Conservation (phyloP, 2,797 vertebrate species). For the Xerus rutilus region DNA sequence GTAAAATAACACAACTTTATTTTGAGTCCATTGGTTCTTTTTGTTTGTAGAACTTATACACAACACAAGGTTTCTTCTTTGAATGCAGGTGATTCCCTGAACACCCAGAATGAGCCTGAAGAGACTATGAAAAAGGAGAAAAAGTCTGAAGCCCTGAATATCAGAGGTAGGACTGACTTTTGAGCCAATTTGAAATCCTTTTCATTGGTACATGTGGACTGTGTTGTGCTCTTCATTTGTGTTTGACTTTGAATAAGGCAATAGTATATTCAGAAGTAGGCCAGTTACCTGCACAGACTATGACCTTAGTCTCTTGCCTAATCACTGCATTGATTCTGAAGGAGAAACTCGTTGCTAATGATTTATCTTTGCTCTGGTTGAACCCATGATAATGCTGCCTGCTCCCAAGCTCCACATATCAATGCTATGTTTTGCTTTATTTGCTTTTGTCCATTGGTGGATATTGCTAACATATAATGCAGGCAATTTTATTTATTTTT, state of each 20-base stretch:
- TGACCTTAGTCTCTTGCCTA: conserved; percentile 62
- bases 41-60: conserved; percentile 92
- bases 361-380: conserved; percentile 37
- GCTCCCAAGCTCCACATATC: neutral
- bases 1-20: conserved; percentile 78
- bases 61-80: conserved; percentile 93
- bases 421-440: neutral
- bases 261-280: neutral
- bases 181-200: accelerated
- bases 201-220: accelerated
- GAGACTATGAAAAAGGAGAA: conserved; percentile 84
- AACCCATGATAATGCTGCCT: accelerated
- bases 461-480: neutral
- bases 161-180: conserved; percentile 88
- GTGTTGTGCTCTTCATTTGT: neutral
- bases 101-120: conserved; percentile 80
- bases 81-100: conserved; percentile 91
- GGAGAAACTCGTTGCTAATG: conserved; percentile 35
- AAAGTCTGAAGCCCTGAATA: conserved; percentile 91
- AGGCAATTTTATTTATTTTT: neutral
- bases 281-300: neutral
- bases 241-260: neutral
- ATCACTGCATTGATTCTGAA: conserved; percentile 26
- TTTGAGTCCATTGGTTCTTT: conserved; percentile 89
- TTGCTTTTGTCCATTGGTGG: neutral